Evolutionary conservation across 2,113 vertebrate genomes (phyloP), one percentile per base, ranked within the genome.

Genomic region (Seriola quinqueradiata): DNA sequence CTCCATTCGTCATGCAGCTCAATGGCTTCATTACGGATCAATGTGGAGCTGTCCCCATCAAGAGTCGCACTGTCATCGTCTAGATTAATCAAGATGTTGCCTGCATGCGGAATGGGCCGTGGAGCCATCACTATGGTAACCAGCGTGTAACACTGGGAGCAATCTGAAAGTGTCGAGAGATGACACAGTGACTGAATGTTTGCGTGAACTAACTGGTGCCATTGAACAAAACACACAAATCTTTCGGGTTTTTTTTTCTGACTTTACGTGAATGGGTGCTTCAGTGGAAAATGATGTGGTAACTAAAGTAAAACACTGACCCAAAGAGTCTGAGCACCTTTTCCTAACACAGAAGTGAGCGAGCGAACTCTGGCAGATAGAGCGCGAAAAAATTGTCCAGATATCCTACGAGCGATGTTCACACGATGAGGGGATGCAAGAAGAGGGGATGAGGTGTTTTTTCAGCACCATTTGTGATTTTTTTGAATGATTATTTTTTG

Each of bases 21-120:
- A 92, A 86, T 93, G 89, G 92, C 84, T 91, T 94, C 89, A 93
- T 95, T 94, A 95, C 85, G 46, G 92, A 95, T 95, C 94, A 93
- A 93, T 93, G 93, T 87, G 89, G 88, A 92, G 88, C 93, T 81
- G 92, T 93, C 88, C 83, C 77, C 89, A 90, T 93, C 87, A 87
- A 92, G 87, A 92, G 86, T 77, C 78, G 42, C 82, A 89, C 92
- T 93, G 94, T 94, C 94, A 92, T 93, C 92, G 70, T 91, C 81
- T 59, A 92, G 92, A 95, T 94, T 93, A 94, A 95, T 95, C 92
- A 92, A 93, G 92, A 94, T 92, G 90, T 91, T 89, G 90, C 90
- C 82, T 92, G 92, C 91, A 93, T 93, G 85, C 79, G 57, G 85
- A 93, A 88, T 87, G 79, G 82, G 73, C 57, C 77, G 82, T 52